phyloP scores from a whole-genome alignment of 2,113 vertebrate genomes.

The Struthidea cinerea region DNA sequence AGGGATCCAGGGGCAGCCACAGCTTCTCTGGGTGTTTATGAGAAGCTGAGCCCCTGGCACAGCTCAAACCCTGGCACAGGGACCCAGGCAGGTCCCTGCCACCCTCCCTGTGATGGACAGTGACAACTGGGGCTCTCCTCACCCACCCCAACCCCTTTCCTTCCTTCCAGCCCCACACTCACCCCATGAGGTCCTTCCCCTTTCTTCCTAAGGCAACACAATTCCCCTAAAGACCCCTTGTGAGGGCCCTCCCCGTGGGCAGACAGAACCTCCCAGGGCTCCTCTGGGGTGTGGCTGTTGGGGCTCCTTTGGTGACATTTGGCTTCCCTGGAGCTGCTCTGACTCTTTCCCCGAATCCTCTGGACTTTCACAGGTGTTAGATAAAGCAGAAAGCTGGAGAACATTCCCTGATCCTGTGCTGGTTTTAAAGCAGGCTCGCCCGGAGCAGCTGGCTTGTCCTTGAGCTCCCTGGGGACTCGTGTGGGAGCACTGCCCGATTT shows the following conservation, averaged over 20 bases:
- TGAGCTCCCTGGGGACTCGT: not conserved
- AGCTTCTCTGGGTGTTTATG: not conserved
- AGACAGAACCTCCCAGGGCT: not conserved
- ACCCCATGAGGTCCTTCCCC: not conserved
- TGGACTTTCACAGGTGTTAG: rapidly evolving
- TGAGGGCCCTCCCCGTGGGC: not conserved
- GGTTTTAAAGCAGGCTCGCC: not conserved
- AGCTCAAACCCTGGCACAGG: not conserved
- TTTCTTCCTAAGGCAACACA: not conserved
- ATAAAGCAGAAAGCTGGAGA: not conserved
- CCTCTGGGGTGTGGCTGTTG: not conserved
- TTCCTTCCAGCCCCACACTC: not conserved
- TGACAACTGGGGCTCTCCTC: not conserved
- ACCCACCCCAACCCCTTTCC: not conserved
- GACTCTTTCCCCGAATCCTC: not conserved
- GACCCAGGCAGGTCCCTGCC: not conserved
- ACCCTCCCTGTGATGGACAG: not conserved
- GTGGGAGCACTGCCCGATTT: not conserved
- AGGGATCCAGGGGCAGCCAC: not conserved
- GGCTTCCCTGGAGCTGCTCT: not conserved
- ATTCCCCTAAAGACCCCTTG: not conserved
- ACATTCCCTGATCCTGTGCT: not conserved
- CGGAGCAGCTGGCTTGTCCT: not conserved
- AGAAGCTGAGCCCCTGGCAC: not conserved
- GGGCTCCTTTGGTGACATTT: not conserved